phyloP scores from a whole-genome alignment of 2,113 vertebrate genomes.

The Eretmochelys imbricata region DNA sequence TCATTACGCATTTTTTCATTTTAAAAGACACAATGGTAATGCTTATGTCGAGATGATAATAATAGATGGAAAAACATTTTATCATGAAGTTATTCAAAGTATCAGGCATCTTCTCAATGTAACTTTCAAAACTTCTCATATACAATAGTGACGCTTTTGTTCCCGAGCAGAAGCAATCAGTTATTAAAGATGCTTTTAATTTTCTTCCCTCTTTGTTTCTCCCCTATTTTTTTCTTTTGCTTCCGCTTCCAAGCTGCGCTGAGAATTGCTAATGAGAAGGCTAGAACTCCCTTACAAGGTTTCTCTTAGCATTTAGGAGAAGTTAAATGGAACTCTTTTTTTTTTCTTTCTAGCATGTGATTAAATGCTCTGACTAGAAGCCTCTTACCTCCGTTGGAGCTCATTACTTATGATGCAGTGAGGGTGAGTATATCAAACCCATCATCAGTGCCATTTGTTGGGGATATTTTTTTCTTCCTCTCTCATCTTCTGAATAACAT shows the following conservation, averaged over 20 bases:
- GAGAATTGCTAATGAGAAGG: slow-evolving; percentile 16
- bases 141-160: slow-evolving; percentile 35
- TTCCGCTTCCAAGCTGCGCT: neutral
- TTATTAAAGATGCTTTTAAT: slow-evolving; percentile 1
- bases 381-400: neutral
- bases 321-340: neutral
- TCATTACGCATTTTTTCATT: slow-evolving; percentile 23
- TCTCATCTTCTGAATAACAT: slow-evolving; percentile 21
- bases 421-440: neutral
- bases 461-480: neutral
- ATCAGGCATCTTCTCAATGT: neutral
- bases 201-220: slow-evolving; percentile 42
- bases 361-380: neutral
- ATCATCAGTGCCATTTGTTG: neutral
- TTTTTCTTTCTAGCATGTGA: neutral
- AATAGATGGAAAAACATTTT: slow-evolving; percentile 54
- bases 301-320: slow-evolving; percentile 18
- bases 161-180: slow-evolving; percentile 46
- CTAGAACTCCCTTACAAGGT: neutral
- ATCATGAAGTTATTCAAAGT: slow-evolving; percentile 38
- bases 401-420: slow-evolving; percentile 20
- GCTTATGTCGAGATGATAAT: slow-evolving; percentile 48
- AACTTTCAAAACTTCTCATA: slow-evolving; percentile 33
- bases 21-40: slow-evolving; percentile 41
- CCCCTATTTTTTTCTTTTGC: slow-evolving; percentile 10